Base-by-base conservation (phyloP, 2,888 invertebrate genomes). In the Lasioglossum villosulum region DNA sequence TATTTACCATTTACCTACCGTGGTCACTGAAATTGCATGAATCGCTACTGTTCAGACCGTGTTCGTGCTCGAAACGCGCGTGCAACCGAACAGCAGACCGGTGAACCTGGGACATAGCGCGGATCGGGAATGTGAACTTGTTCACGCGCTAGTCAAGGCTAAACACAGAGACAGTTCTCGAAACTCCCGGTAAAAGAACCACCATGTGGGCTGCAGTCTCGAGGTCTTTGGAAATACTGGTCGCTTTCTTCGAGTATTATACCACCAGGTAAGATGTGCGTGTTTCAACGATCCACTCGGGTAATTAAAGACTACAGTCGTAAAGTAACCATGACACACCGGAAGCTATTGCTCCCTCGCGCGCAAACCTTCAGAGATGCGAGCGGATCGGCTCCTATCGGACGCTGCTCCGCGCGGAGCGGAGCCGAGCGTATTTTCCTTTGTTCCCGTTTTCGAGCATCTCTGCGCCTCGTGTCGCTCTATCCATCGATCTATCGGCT, bases 191-290 rank as follows among this genome's bases (percentile, higher is more conserved):
- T 95, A 96, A 96, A 63, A 30, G 63, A 63, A 95, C 91, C 91
- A 95, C 91, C 91, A 97, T 98, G 97, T 97, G 97, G 97, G 97
- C 97, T 90, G 97, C 97, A 86, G 97, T 98, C 96, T 97, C 97
- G 90, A 96, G 97, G 94, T 97, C 97, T 86, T 96, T 97, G 95
- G 97, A 98, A 96, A 97, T 97, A 94, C 96, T 97, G 94, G 97
- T 97, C 88, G 97, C 97, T 78, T 97, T 97, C 96, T 97, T 98
- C 96, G 97, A 98, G 95, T 97, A 97, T 95, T 98, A 98, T 95
- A 97, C 97, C 84, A 96, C 97, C 93, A 97, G 97, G 97, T 97
- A 96, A 96, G 90, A 82, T 78, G 82, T 42, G 74, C 84, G 72
- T 34, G 75, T 86, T 63, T 34, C 56, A 75, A 48, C 59, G 59